A percentile compares a stretch with the other conserved stretches of the same genome.
Evolutionary conservation across 2,888 invertebrate genomes (phyloP).

Genomic region (Ichneumon xanthorius): DNA sequence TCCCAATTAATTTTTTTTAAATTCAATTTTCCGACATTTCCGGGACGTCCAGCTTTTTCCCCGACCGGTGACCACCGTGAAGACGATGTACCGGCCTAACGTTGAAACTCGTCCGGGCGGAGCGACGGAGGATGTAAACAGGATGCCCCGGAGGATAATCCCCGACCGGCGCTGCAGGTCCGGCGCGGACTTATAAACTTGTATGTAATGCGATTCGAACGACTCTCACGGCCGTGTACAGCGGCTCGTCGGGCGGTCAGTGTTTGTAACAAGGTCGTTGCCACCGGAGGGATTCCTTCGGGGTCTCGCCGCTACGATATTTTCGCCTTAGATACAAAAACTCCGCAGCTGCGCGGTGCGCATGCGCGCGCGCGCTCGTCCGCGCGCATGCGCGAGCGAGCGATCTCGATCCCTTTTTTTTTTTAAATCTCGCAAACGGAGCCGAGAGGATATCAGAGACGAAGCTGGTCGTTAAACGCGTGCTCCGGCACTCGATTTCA

Average conservation of each 20-base stretch:
- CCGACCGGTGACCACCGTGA: not conserved
- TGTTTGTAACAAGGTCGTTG: slow-evolving; percentile 59
- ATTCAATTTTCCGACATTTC: no score
- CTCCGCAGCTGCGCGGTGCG: not conserved
- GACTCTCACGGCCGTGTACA: slow-evolving; percentile 17
- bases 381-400: not conserved
- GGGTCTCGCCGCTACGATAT: slow-evolving; percentile 17
- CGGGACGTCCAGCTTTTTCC: no score
- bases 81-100: slow-evolving; percentile 48
- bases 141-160: slow-evolving; percentile 68
- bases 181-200: slow-evolving; percentile 38
- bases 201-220: slow-evolving; percentile 41
- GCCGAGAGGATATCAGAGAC: not conserved
- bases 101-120: slow-evolving; percentile 32
- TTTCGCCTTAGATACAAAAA: slow-evolving; percentile 40
- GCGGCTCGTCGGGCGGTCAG: slow-evolving; percentile 29
- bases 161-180: slow-evolving; percentile 30
- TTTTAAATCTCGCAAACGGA: not conserved
- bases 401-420: not conserved
- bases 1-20: not conserved
- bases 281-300: slow-evolving; percentile 60
- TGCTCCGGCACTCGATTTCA: slow-evolving; percentile 26
- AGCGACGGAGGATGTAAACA: slow-evolving; percentile 73
- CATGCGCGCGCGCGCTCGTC: no score
- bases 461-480: slow-evolving; percentile 11